Percentiles rank a stretch among this genome's conserved stretches.
Evolutionary conservation across 2,797 vertebrate species (phyloP).

Genomic region (Halcyon leucocephala): DNA sequence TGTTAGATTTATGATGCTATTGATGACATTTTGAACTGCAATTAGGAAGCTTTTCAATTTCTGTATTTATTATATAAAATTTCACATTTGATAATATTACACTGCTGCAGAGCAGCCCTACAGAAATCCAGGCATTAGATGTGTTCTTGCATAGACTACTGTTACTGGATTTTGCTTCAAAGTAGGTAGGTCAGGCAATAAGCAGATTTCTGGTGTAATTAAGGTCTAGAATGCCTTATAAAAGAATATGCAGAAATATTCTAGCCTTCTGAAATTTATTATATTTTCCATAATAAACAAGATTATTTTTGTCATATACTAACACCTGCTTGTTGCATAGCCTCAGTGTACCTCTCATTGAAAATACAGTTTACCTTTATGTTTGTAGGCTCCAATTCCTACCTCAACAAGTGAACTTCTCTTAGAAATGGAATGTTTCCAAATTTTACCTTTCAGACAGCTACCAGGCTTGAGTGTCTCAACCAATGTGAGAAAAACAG

Average conservation of each 20-base stretch:
- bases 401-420: neutral
- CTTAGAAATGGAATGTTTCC: neutral
- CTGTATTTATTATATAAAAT: neutral
- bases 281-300: neutral
- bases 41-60: neutral
- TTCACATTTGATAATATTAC: neutral
- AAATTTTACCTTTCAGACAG: neutral
- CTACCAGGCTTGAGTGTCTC: neutral
- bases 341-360: rapidly evolving
- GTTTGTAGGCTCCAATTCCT: neutral
- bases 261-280: neutral
- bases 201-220: neutral
- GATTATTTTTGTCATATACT: neutral
- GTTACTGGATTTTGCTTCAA: neutral
- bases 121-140: neutral
- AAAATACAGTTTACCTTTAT: neutral
- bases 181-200: neutral
- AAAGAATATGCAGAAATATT: neutral
- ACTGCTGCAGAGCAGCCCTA: neutral
- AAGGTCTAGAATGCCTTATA: neutral
- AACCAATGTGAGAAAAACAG: neutral
- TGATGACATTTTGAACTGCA: neutral
- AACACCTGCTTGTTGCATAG: neutral
- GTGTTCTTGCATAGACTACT: neutral
- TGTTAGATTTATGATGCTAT: neutral